Percentiles rank a stretch among this genome's conserved stretches.
These are phyloP conservation scores for Drosophila saltans DNA, from an alignment of 1,140 invertebrate species.

Conservation along the genomic window DNA sequence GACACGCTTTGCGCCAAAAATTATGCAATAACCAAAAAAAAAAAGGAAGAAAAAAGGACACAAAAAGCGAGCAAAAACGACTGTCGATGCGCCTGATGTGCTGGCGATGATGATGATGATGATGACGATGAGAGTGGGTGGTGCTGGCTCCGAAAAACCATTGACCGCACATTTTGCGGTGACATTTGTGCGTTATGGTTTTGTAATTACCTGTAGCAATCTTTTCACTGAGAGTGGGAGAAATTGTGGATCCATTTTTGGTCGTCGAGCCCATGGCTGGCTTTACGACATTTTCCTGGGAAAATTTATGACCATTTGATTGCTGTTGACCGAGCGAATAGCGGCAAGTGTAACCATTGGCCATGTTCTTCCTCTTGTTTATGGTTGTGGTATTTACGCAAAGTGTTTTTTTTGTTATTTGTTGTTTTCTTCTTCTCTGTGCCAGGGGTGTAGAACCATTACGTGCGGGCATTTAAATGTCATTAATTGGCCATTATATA, in stretches of 20 bases:
- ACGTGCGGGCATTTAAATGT: conserved; percentile 33
- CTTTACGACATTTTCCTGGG: conserved; percentile 37
- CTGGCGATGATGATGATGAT: conserved; percentile 16
- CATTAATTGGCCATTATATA: conserved; percentile 52
- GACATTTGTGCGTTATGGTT: conserved; percentile 61
- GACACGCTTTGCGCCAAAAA: conserved; percentile 23
- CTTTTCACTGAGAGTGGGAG: conserved; percentile 1
- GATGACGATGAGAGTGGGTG: background rate
- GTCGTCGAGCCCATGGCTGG: conserved; percentile 11
- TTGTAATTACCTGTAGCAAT: conserved; percentile 59
- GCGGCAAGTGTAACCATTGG: background rate
- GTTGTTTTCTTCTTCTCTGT: background rate
- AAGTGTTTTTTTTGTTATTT: conserved; percentile 12
- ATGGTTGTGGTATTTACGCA: conserved; percentile 23
- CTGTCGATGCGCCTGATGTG: conserved; percentile 10
- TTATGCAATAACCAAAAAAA: conserved; percentile 18
- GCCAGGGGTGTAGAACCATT: conserved; percentile 5
- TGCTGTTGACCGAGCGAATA: conserved; percentile 36
- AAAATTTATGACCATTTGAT: conserved; percentile 48
- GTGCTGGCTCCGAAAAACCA: conserved; percentile 21
- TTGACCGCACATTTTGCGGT: conserved; percentile 56
- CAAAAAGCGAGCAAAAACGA: background rate
- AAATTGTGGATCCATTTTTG: background rate
- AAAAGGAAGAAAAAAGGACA: background rate
- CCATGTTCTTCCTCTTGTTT: conserved; percentile 16